Evolutionary conservation across 2,113 vertebrate genomes (phyloP).

Genomic region (Equus przewalskii): DNA sequence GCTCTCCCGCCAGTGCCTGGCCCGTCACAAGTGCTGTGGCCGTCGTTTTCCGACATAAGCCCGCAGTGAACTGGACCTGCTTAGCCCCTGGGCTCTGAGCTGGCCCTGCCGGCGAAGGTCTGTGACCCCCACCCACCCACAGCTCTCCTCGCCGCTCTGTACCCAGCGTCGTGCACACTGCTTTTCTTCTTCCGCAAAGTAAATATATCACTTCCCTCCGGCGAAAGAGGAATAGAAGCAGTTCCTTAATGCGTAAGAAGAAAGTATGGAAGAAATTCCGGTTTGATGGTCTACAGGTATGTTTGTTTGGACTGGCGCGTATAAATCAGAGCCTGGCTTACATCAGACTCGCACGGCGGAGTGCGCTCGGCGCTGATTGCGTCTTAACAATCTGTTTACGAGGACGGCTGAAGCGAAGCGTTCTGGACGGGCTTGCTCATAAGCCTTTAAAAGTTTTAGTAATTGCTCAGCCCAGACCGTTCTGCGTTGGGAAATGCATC

Average conservation of each 20-base stretch:
- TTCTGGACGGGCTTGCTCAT: slow-evolving; percentile 45
- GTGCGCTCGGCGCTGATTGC: slow-evolving; percentile 69
- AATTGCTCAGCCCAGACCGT: slow-evolving; percentile 55
- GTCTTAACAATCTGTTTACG: slow-evolving; percentile 82
- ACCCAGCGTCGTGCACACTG: background rate
- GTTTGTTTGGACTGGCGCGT: slow-evolving; percentile 79
- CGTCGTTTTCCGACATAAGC: background rate
- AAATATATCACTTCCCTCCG: slow-evolving; percentile 65
- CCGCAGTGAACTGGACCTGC: background rate
- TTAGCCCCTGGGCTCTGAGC: fast-evolving
- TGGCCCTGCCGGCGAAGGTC: fast-evolving
- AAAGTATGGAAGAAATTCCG: slow-evolving; percentile 73
- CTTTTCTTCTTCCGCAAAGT: slow-evolving; percentile 19
- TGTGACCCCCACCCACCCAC: background rate
- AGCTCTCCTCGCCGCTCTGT: background rate
- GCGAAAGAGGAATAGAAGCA: slow-evolving; percentile 67
- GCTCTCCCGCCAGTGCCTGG: background rate
- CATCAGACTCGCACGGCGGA: slow-evolving; percentile 73
- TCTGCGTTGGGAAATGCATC: slow-evolving; percentile 3
- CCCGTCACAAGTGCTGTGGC: fast-evolving
- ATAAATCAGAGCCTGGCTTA: slow-evolving; percentile 73
- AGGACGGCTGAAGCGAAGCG: slow-evolving; percentile 59
- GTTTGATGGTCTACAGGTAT: slow-evolving; percentile 85
- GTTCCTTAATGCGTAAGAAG: slow-evolving; percentile 61
- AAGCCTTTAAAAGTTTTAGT: slow-evolving; percentile 71